These are phyloP conservation scores for Agraylea sexmaculata DNA, from an alignment of 1,140 invertebrate species.

Conservation along the genomic window DNA sequence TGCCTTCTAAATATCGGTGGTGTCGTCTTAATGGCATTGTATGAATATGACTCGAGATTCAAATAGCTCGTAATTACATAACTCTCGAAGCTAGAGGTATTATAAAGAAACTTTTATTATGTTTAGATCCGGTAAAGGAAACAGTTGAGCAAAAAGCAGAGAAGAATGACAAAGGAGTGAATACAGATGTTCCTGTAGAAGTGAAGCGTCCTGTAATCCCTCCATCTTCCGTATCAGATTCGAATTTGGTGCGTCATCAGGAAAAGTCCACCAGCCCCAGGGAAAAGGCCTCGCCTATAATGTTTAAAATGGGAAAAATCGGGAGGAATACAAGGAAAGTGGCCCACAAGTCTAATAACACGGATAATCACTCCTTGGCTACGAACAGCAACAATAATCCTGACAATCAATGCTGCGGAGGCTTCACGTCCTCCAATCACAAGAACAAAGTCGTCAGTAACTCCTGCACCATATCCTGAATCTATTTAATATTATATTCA, in stretches of 20 bases:
- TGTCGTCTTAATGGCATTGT: too few relatives aligned
- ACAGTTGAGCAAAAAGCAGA: conserved; percentile 1
- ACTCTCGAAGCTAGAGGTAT: neutral
- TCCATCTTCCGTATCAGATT: conserved; percentile 17
- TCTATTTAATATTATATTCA: too few relatives aligned
- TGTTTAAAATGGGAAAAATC: conserved; percentile 12
- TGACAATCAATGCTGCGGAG: conserved; percentile 19
- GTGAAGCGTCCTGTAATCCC: neutral
- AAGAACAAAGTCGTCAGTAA: conserved; percentile 19
- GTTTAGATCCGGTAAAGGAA: conserved; percentile 1
- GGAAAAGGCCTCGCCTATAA: conserved; percentile 4
- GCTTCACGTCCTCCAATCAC: conserved; percentile 13
- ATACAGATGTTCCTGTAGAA: neutral
- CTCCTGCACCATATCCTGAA: conserved; percentile 20
- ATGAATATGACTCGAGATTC: too few relatives aligned
- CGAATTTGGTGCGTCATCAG: conserved; percentile 14
- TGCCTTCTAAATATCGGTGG: too few relatives aligned
- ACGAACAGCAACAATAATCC: conserved; percentile 8
- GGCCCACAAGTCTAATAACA: too few relatives aligned
- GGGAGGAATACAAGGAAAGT: conserved; percentile 5
- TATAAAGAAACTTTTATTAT: neutral
- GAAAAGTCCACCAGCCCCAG: conserved; percentile 8
- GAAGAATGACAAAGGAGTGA: neutral
- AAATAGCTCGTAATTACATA: neutral
- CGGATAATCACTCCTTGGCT: too few relatives aligned